phyloP scores from a whole-genome alignment of 1,140 invertebrate species.

The Heterodera schachtii region DNA sequence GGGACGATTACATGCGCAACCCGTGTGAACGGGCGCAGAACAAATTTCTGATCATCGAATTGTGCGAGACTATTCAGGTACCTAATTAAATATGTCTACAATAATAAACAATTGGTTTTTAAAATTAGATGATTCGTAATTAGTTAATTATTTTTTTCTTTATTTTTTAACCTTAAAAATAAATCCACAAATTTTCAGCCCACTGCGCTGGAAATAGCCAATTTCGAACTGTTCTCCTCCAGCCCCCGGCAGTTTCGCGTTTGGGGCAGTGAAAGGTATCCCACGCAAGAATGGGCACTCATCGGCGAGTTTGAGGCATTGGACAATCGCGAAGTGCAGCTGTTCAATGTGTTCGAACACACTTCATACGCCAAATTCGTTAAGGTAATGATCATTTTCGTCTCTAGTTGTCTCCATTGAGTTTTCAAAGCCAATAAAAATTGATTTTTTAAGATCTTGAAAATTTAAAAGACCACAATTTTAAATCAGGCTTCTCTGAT shows the following conservation, averaged over 20 bases:
- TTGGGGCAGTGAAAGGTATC: constrained; percentile 85
- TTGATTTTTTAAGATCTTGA: no score
- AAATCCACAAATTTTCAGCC: constrained; percentile 43
- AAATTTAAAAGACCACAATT: no score
- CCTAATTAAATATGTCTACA: no score
- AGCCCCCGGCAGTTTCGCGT: constrained; percentile 83
- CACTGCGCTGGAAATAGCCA: constrained; percentile 83
- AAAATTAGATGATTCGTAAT: no score
- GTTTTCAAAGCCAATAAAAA: no score
- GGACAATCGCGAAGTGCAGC: constrained; percentile 84
- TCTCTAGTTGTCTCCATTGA: no score
- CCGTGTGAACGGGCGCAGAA: constrained; percentile 79
- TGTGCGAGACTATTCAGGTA: constrained; percentile 94
- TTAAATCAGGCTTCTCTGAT: no score
- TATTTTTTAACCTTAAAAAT: constrained; percentile 29
- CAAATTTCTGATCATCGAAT: constrained; percentile 93
- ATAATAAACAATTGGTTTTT: no score
- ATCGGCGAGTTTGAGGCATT: constrained; percentile 84
- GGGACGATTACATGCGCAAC: constrained; percentile 97
- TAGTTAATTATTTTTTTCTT: no score
- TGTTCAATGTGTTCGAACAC: constrained; percentile 77
- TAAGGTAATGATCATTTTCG: constrained; percentile 68
- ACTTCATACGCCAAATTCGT: constrained; percentile 88
- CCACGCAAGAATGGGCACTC: constrained; percentile 84
- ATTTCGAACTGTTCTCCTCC: constrained; percentile 96